Percentiles rank a stretch among this genome's conserved stretches.
phyloP scores from a whole-genome alignment of 2,797 vertebrate species.

The Champsocephalus gunnari region DNA sequence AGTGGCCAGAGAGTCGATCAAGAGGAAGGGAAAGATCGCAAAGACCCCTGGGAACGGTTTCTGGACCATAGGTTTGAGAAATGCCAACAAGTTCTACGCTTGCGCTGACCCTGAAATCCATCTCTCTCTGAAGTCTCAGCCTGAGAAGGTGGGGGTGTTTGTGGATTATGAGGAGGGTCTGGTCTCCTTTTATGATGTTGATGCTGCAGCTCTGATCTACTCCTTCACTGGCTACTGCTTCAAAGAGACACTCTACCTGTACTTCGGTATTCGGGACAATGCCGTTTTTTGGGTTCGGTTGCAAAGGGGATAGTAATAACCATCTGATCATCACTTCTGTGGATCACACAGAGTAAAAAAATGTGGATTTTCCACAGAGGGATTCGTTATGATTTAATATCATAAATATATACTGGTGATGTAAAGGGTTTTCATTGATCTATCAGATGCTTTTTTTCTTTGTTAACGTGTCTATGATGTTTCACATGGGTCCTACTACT shows the following conservation, averaged over 20 bases:
- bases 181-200: too few species aligned
- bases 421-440: neutral
- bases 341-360: neutral
- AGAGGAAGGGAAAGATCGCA: neutral
- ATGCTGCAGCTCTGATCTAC: too few species aligned
- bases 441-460: neutral
- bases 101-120: fast-evolving
- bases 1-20: neutral
- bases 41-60: fast-evolving
- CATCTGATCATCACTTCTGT: neutral
- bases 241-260: neutral
- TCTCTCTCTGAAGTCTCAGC: neutral
- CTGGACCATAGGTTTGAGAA: neutral
- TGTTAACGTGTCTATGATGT: neutral
- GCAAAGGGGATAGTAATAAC: too few species aligned
- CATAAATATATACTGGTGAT: too few species aligned
- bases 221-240: too few species aligned
- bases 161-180: too few species aligned
- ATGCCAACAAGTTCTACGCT: neutral
- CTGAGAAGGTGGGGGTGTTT: too few species aligned
- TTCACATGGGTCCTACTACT: neutral
- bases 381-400: neutral
- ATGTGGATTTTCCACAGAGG: neutral
- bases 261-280: fast-evolving
- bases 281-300: too few species aligned